phyloP scores from a whole-genome alignment of 2,113 vertebrate genomes.

The Ailurus styani region DNA sequence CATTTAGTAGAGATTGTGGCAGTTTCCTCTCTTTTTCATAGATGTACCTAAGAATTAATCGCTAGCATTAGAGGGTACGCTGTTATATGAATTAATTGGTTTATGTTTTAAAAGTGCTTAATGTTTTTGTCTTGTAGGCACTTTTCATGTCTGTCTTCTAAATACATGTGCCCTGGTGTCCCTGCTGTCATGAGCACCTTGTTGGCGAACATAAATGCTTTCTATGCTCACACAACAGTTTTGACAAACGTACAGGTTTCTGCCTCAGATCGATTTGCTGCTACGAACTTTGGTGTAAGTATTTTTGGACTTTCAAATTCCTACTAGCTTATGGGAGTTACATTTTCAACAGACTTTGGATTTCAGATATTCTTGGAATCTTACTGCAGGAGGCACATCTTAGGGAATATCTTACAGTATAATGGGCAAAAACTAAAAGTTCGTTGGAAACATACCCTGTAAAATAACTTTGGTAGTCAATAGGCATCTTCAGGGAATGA shows the following conservation, averaged over 20 bases:
- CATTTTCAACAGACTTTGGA: background rate
- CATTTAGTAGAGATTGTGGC: background rate
- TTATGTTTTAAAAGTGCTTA: background rate
- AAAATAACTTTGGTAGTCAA: background rate
- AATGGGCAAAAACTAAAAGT: background rate
- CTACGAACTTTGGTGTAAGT: constrained; percentile 97
- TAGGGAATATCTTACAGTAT: background rate
- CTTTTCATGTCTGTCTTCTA: constrained; percentile 97
- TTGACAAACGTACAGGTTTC: constrained; percentile 92
- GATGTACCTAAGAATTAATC: background rate
- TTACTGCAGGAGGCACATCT: background rate
- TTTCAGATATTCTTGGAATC: background rate
- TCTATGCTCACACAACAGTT: constrained; percentile 96
- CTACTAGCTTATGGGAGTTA: background rate
- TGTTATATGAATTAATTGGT: background rate
- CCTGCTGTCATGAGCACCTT: constrained; percentile 98
- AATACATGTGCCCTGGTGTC: constrained; percentile 98
- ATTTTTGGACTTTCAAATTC: background rate
- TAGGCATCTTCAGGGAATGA: background rate
- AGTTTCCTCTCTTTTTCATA: background rate
- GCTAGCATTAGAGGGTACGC: background rate
- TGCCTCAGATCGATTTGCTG: constrained; percentile 96
- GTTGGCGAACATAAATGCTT: constrained; percentile 97
- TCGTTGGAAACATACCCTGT: background rate
- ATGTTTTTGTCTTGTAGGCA: constrained; percentile 85